Base-by-base conservation (phyloP, 2,797 vertebrate genomes). In the Myiothlypis coronata region DNA sequence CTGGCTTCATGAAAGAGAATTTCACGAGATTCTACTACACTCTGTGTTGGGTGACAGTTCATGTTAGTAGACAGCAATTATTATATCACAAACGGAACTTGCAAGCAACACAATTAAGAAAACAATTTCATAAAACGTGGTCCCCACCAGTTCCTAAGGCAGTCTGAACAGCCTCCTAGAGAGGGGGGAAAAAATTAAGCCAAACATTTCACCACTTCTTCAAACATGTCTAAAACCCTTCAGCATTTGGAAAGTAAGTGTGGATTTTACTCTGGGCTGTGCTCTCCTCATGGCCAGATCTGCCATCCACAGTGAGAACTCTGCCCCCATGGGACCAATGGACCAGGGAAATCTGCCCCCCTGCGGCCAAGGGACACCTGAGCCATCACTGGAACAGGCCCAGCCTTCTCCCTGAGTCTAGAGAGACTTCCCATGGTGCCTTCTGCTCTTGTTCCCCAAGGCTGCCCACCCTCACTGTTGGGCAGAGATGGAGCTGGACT, bases 261-360 rank as follows among this genome's bases (percentile, higher is more conserved):
- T 8, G 17, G 11, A 55, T n/a, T 57, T 30, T 79, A 50, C 30
- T 53, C 41, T 8, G 13, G 37, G 61, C 63, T 14, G 23, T 79
- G 44, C 59, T 59, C 71, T 61, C 12, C 43, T 37, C 20, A 7
- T 0, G 0, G 37, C 44, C 52, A 50, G 24, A 30, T 12, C 34
- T 47, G 49, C 72, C 5, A 1, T 5, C 14, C 57, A 6, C 63
- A 47, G 30, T 0, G 3, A 61, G 32, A 69, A 28, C 75, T 65
- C 44, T 75, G 74, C 13, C 56, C 26, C 18, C 2, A 2, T 0
- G 0, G 67, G 20, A 57, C 34, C 46, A 32, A 18, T 0, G 28
- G 63, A 28, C 6, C 20, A 2, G 0, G 2, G 64, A 46, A 57
- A 80, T 24, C 26, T 30, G 59, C 24, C 52, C 3, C 3, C 14